Base-by-base conservation (phyloP, 2,113 vertebrate species). In the Siphamia tubifer region DNA sequence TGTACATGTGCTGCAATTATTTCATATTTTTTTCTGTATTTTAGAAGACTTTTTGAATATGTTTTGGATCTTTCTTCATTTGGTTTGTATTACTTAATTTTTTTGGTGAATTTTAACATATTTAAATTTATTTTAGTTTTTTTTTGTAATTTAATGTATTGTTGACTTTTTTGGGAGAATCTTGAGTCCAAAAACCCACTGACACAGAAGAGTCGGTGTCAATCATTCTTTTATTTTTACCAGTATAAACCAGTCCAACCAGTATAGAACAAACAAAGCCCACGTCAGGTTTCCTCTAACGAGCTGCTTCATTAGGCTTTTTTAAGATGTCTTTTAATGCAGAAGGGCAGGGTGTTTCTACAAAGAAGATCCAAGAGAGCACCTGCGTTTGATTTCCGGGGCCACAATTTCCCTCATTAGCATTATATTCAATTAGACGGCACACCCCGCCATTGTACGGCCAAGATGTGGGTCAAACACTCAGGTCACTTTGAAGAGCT, bases 311-410 rank as follows among this genome's bases (percentile, higher is more conserved):
- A 82, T 79, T 45, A 58, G 60, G 45, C 27, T 36, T 20, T 9
- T 38, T 69, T 16, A 64, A 74, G 57, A 80, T 69, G 62, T 52
- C 58, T 75, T 73, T 87, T 75, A 74, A 75, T 69, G 57, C 77
- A 62, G 52, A 60, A 77, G 66, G 56, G 75, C 27, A 16, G 44
- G 56, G n/a, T 21, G 31, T 68, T 51, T 71, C 45, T 64, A 68
- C 60, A 81, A 67, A 76, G 60, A 67, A 78, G 51, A 78, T 70
- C 70, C 69, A 63, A 84, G 66, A 57, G 60, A 77, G 67, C 82
- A 77, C 80, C 80, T 84, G 81, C 66, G 51, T 82, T 82, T 82
- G 63, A 86, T 86, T 79, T 80, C 67, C 61, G 43, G 12, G 54
- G 23, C 55, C 0, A 35, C 73, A 61, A 82, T 84, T 78, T 80